Evolutionary conservation across 2,113 vertebrate genomes (phyloP).

Genomic region (Chionis minor): DNA sequence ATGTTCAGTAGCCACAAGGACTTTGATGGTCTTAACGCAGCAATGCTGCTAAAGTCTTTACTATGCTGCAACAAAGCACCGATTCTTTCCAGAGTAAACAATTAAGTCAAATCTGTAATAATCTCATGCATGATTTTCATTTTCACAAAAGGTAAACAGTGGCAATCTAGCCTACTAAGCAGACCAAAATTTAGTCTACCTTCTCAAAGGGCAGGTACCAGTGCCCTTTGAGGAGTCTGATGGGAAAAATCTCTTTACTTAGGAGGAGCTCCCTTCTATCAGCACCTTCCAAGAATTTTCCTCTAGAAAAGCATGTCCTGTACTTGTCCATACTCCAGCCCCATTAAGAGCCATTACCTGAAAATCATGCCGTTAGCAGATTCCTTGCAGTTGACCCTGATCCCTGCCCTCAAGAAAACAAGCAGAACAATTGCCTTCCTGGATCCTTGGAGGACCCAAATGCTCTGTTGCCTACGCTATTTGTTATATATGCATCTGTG

Average conservation of each 20-base stretch:
- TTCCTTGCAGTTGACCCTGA: background rate
- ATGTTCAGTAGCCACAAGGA: background rate
- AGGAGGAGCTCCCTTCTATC: background rate
- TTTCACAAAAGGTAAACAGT: background rate
- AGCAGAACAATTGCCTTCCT: background rate
- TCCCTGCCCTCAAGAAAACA: background rate
- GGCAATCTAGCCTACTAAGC: background rate
- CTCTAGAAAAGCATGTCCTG: background rate
- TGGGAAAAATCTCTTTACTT: background rate
- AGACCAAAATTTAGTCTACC: background rate
- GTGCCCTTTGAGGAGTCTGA: background rate
- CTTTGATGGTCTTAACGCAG: background rate
- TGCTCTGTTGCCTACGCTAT: background rate
- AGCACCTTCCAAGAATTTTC: background rate
- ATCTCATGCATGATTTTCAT: background rate
- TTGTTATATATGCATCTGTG: background rate
- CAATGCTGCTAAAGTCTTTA: background rate
- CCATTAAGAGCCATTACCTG: background rate
- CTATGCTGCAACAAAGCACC: background rate
- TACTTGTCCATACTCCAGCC: background rate
- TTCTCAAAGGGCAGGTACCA: background rate
- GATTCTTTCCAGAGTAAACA: background rate
- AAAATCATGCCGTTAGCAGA: background rate
- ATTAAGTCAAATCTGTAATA: background rate
- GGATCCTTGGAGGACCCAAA: background rate